A percentile compares a stretch with the other conserved stretches of the same genome.
Evolutionary conservation across 2,113 vertebrate genomes (phyloP).

Genomic region (Carlito syrichta): DNA sequence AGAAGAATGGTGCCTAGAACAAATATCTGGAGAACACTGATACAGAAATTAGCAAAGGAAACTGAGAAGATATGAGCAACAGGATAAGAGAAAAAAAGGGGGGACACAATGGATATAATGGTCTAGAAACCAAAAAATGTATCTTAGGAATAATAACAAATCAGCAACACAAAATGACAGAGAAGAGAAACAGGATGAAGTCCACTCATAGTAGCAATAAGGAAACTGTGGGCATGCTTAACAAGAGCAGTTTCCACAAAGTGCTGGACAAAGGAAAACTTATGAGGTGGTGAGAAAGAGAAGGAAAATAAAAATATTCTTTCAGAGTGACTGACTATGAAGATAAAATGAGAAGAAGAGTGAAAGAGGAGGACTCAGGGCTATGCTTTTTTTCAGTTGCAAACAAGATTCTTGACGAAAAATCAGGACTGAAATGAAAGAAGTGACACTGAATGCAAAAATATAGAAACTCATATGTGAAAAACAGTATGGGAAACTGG

Average conservation of each 20-base stretch:
- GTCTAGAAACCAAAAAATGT: neutral
- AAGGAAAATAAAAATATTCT: neutral
- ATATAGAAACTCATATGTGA: neutral
- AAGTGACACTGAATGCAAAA: neutral
- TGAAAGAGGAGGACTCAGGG: neutral
- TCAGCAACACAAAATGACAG: neutral
- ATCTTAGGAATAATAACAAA: neutral
- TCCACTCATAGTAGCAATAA: accelerated
- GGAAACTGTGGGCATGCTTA: neutral
- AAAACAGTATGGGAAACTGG: neutral
- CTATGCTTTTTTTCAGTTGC: neutral
- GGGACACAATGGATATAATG: too few relatives aligned
- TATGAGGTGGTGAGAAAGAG: neutral
- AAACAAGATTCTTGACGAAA: neutral
- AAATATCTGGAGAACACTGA: neutral
- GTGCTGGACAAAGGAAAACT: neutral
- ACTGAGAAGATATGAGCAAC: neutral
- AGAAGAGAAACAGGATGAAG: neutral
- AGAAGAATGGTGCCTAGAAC: neutral
- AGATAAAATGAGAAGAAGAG: neutral
- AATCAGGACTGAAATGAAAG: neutral
- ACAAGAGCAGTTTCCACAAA: neutral
- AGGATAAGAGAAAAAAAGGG: neutral
- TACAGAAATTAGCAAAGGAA: neutral
- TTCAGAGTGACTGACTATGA: neutral